Percentiles rank a stretch among this genome's conserved stretches.
phyloP scores from a whole-genome alignment of 2,113 vertebrate species.

The Hystrix brachyura region DNA sequence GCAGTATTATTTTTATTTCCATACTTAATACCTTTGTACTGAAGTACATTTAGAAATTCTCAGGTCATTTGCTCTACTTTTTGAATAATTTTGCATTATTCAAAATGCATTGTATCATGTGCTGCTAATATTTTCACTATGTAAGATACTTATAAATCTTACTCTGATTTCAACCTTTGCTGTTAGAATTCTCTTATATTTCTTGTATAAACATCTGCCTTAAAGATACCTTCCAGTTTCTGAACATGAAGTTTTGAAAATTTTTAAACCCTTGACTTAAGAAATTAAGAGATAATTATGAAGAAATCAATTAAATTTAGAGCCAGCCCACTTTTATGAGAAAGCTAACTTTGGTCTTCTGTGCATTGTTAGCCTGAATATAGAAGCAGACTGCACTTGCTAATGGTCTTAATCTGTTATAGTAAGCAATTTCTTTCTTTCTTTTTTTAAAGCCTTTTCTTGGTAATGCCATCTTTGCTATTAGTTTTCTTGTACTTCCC shows the following conservation, averaged over 20 bases:
- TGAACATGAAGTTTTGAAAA: constrained; percentile 38
- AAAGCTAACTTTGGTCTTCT: not conserved
- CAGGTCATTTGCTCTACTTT: not conserved
- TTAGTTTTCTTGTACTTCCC: constrained; percentile 36
- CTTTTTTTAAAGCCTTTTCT: constrained; percentile 45
- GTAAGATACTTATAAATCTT: not conserved
- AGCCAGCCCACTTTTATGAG: not conserved
- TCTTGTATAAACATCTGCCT: constrained; percentile 11
- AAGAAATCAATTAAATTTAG: not conserved
- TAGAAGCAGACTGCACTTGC: not conserved
- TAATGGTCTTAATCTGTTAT: not conserved
- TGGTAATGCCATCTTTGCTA: not conserved
- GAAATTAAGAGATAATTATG: constrained; percentile 19
- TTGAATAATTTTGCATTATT: not conserved
- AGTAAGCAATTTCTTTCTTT: not conserved
- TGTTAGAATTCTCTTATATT: not conserved
- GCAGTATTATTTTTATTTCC: not conserved
- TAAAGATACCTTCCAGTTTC: constrained; percentile 22
- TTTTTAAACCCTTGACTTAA: not conserved
- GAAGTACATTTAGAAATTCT: constrained; percentile 30
- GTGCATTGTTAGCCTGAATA: not conserved
- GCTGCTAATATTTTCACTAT: not conserved
- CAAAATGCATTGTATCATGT: not conserved
- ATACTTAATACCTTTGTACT: not conserved
- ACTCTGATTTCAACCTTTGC: constrained; percentile 5